Conservation (phyloP, 30 jellyfish, hydroid and myxozoan genomes). For the Pseudorhiza aurosa region DNA sequence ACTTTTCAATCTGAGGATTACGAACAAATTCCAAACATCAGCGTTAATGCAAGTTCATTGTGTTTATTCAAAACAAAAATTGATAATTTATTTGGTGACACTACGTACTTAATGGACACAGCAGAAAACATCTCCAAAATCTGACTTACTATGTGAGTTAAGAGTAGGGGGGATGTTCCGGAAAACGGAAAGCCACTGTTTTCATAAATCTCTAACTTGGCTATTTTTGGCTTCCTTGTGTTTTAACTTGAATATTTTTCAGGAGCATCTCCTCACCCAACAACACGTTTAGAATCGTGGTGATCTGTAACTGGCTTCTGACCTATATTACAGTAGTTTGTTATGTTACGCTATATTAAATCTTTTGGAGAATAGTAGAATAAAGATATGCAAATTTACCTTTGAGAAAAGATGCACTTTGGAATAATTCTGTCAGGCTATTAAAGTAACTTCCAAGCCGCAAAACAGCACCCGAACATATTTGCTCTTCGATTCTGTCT, state of each 20-base stretch:
- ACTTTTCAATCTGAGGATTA: not conserved
- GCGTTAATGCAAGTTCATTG: constrained; percentile 35
- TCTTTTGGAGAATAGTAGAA: no score
- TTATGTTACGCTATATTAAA: no score
- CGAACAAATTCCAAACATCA: constrained; percentile 7
- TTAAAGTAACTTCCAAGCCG: constrained; percentile 57
- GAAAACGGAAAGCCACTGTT: no score
- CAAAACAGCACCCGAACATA: constrained; percentile 50
- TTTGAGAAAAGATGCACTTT: constrained; percentile 4
- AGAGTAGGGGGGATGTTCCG: not conserved
- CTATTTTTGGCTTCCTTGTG: no score
- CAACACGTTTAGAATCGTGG: no score
- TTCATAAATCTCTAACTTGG: no score
- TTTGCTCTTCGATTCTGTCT: constrained; percentile 48
- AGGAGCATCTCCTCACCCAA: no score
- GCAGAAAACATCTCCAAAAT: not conserved
- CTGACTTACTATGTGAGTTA: not conserved
- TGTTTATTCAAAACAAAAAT: not conserved
- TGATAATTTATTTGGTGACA: constrained; percentile 17
- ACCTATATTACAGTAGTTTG: no score
- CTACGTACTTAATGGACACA: constrained; percentile 8
- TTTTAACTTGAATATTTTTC: no score
- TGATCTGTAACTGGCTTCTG: no score
- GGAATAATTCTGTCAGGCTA: constrained; percentile 33
- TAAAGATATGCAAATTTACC: constrained; percentile 2